Evolutionary conservation across 2,797 vertebrate species (phyloP).

Genomic region (Crocodylus rhombifer): DNA sequence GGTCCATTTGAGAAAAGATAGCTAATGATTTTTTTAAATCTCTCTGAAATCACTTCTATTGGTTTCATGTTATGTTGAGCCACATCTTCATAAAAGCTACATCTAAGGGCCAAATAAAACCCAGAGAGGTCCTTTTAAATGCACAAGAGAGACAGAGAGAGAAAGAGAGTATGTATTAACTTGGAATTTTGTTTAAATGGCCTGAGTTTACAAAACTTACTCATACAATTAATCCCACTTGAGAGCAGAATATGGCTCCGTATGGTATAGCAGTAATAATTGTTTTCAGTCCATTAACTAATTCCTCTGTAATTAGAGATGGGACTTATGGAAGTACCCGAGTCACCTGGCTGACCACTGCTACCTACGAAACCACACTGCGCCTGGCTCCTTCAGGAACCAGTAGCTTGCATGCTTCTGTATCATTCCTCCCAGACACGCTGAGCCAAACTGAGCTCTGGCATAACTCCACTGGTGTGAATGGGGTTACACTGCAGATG

Average conservation of each 20-base stretch:
- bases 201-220: slow-evolving; percentile 60
- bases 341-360: background rate
- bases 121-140: background rate
- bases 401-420: background rate
- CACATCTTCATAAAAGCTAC: slow-evolving; percentile 63
- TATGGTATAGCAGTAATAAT: background rate
- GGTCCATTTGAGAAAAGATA: slow-evolving; percentile 53
- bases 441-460: accelerated
- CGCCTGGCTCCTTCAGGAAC: accelerated
- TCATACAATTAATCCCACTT: slow-evolving; percentile 34
- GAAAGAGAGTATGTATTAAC: slow-evolving; percentile 63
- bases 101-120: slow-evolving; percentile 50
- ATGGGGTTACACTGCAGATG: background rate
- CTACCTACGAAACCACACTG: accelerated
- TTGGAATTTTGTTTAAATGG: slow-evolving; percentile 65
- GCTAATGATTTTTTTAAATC: slow-evolving; percentile 18
- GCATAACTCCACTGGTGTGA: background rate
- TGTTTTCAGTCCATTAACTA: background rate
- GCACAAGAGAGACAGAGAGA: background rate
- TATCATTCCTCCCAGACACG: background rate
- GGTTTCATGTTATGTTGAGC: slow-evolving; percentile 57
- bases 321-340: background rate
- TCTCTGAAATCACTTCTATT: slow-evolving; percentile 35
- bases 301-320: background rate
- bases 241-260: background rate